phyloP scores from a whole-genome alignment of 2,888 invertebrate species.

The Cheilosia vulpina region DNA sequence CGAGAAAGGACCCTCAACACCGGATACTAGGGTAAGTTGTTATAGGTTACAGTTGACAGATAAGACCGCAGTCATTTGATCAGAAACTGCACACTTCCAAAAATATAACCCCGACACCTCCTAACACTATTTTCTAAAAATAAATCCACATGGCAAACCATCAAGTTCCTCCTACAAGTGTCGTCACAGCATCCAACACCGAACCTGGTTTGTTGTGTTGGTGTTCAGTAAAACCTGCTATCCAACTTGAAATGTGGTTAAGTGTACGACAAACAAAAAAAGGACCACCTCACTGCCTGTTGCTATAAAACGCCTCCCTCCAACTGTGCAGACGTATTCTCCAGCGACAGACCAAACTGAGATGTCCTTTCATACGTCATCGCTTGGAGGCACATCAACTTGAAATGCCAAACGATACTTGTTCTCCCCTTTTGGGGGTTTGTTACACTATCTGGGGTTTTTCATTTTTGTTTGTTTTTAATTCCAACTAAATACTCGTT shows the following conservation, averaged over 20 bases:
- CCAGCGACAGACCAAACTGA: slow-evolving; percentile 18
- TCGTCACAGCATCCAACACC: slow-evolving; percentile 16
- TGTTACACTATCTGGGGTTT: slow-evolving; percentile 41
- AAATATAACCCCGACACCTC: background rate
- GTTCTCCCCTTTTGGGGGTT: slow-evolving; percentile 38
- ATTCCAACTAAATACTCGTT: slow-evolving; percentile 63
- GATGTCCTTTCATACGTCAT: slow-evolving; percentile 68
- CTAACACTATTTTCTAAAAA: slow-evolving; percentile 37
- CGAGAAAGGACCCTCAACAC: no score
- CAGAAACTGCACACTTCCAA: no score
- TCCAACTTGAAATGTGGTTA: slow-evolving; percentile 22
- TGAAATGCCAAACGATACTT: slow-evolving; percentile 24
- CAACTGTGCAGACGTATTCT: slow-evolving; percentile 16
- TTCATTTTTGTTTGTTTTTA: slow-evolving; percentile 6
- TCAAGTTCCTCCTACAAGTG: slow-evolving; percentile 1
- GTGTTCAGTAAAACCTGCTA: slow-evolving; percentile 18
- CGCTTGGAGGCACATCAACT: slow-evolving; percentile 55
- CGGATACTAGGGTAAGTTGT: no score
- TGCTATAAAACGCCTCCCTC: slow-evolving; percentile 33
- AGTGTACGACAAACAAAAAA: background rate
- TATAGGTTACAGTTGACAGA: no score
- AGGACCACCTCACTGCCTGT: slow-evolving; percentile 59
- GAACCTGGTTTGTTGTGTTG: background rate
- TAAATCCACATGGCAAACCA: slow-evolving; percentile 1
- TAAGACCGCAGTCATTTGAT: no score